These are phyloP conservation scores for Thunnus thynnus DNA, from an alignment of 2,113 vertebrate genomes.

Conservation along the genomic window DNA sequence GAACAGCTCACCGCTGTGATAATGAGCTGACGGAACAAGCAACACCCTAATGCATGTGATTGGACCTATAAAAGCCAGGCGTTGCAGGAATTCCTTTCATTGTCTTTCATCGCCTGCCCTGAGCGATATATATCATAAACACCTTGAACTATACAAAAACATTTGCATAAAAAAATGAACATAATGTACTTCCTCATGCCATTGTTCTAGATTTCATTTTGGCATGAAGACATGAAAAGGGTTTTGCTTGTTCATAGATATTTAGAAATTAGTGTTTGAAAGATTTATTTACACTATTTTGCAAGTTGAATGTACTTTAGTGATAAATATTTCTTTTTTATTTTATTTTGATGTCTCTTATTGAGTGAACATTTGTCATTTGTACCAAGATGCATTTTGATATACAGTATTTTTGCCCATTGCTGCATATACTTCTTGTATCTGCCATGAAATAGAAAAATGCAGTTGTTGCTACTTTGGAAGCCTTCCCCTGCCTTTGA, in stretches of 20 bases:
- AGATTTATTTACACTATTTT: slow-evolving; percentile 61
- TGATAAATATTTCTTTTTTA: slow-evolving; percentile 44
- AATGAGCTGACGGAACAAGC: slow-evolving; percentile 41
- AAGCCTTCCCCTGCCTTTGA: slow-evolving; percentile 64
- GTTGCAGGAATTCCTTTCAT: neutral
- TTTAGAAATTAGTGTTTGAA: slow-evolving; percentile 51
- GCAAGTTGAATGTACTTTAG: slow-evolving; percentile 53
- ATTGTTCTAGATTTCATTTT: slow-evolving; percentile 2
- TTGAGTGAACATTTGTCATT: slow-evolving; percentile 39
- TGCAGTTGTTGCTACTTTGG: slow-evolving; percentile 84
- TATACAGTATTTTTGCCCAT: slow-evolving; percentile 67
- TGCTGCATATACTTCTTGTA: slow-evolving; percentile 84
- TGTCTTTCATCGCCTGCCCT: neutral
- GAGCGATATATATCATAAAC: too few species aligned
- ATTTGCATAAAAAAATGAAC: slow-evolving; percentile 2
- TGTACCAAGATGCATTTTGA: slow-evolving; percentile 41
- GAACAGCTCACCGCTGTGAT: slow-evolving; percentile 11
- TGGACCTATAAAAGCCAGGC: slow-evolving; percentile 4
- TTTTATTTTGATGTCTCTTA: slow-evolving; percentile 50
- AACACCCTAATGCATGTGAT: slow-evolving; percentile 10
- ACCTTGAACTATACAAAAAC: neutral
- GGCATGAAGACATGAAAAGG: neutral
- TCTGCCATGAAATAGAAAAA: slow-evolving; percentile 85
- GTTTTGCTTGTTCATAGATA: slow-evolving; percentile 45
- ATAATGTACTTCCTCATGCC: neutral